Conservation (phyloP, 2,888 invertebrate species). For the Dorcus parallelipipedus region DNA sequence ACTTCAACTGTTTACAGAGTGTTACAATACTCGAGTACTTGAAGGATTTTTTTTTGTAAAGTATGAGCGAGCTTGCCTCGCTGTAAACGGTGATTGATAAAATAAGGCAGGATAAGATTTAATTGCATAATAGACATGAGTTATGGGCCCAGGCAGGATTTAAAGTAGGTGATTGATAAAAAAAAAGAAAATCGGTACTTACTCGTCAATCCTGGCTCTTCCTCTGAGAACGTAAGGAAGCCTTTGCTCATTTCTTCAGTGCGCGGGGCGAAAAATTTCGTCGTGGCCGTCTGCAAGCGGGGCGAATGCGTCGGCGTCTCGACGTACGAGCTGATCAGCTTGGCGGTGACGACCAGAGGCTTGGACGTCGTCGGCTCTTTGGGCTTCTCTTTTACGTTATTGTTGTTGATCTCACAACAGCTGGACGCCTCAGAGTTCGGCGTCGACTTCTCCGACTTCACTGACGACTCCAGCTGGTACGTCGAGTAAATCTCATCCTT, state of each 20-base stretch:
- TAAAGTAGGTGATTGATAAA: background rate
- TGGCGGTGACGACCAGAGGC: conserved; percentile 44
- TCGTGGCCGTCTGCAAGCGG: conserved; percentile 65
- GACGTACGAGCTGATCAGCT: conserved; percentile 35
- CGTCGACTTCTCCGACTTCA: conserved; percentile 16
- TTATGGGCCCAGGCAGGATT: too few relatives aligned
- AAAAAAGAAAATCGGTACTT: conserved; percentile 52
- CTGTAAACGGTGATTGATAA: too few relatives aligned
- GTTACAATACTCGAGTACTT: too few relatives aligned
- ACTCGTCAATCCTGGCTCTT: conserved; percentile 82
- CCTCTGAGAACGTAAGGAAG: conserved; percentile 83
- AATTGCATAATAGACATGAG: too few relatives aligned
- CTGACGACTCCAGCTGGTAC: conserved; percentile 52
- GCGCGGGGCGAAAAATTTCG: conserved; percentile 74
- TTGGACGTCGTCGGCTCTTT: conserved; percentile 1
- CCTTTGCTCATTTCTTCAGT: conserved; percentile 93
- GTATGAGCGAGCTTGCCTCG: too few relatives aligned
- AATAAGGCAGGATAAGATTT: too few relatives aligned
- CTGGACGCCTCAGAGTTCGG: conserved; percentile 14
- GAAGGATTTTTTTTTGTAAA: too few relatives aligned
- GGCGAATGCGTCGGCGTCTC: conserved; percentile 29
- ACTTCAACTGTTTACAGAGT: too few relatives aligned
- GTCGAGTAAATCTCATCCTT: conserved; percentile 73
- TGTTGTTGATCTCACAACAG: conserved; percentile 10
- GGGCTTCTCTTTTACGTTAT: conserved; percentile 6